phyloP scores from a whole-genome alignment of 1,140 invertebrate genomes.

The Parasteatoda tepidariorum region DNA sequence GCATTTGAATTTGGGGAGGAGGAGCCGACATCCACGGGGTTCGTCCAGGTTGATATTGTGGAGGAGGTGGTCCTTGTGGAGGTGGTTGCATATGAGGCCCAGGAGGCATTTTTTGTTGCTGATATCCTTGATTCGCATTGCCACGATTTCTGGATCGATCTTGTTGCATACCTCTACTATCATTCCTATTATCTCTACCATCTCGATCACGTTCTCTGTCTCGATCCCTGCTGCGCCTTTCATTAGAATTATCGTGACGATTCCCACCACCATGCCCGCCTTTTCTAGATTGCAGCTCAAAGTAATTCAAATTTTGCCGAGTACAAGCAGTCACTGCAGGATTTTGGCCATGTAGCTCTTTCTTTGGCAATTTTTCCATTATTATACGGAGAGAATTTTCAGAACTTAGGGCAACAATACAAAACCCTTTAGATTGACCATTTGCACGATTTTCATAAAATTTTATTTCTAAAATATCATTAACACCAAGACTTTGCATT shows the following conservation, averaged over 20 bases:
- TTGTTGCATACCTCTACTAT: conserved; percentile 33
- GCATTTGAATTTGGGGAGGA: conserved; percentile 68
- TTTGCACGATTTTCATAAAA: conserved; percentile 99
- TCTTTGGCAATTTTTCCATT: conserved; percentile 92
- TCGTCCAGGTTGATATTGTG: conserved; percentile 71
- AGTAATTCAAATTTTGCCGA: conserved; percentile 84
- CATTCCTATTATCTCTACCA: conserved; percentile 28
- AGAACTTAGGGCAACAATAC: conserved; percentile 90
- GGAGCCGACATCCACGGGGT: conserved; percentile 73
- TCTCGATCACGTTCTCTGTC: conserved; percentile 50
- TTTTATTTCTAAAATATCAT: conserved; percentile 96
- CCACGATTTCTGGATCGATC: conserved; percentile 9
- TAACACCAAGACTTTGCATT: conserved; percentile 86
- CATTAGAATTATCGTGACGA: conserved; percentile 52
- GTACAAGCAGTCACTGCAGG: conserved; percentile 95
- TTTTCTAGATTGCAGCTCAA: conserved; percentile 71
- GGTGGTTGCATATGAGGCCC: conserved; percentile 52
- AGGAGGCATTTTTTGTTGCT: conserved; percentile 30
- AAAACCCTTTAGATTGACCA: conserved; percentile 99
- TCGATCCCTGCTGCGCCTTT: conserved; percentile 43
- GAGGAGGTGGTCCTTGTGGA: conserved; percentile 69
- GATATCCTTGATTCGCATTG: conserved; percentile 21
- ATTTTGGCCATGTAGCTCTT: conserved; percentile 93
- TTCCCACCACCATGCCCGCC: conserved; percentile 60
- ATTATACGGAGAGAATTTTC: conserved; percentile 90